These are phyloP conservation scores for Pseudococcus jackbeardsleyi DNA, from an alignment of 2,888 invertebrate genomes.

Conservation along the genomic window DNA sequence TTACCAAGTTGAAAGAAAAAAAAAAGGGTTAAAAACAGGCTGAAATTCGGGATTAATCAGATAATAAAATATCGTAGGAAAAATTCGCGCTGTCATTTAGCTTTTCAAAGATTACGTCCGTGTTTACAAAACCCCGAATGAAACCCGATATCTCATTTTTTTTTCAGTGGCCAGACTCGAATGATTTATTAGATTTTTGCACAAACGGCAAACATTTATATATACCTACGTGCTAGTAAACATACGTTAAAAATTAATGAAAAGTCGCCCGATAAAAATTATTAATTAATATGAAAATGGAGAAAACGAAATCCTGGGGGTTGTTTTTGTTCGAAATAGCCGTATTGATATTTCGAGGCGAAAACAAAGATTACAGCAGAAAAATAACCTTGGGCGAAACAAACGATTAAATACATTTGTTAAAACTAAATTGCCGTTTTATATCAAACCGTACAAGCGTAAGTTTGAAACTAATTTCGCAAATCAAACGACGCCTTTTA, in stretches of 20 bases:
- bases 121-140: background rate
- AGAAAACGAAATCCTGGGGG: background rate
- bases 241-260: background rate
- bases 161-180: background rate
- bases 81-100: background rate
- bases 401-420: slow-evolving; percentile 33
- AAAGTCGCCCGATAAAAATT: background rate
- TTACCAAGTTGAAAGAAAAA: background rate
- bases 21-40: background rate
- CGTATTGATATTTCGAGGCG: background rate
- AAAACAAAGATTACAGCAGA: background rate
- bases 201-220: background rate
- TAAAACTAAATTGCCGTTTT: slow-evolving; percentile 31
- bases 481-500: slow-evolving; percentile 26
- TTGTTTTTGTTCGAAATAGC: background rate
- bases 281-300: background rate
- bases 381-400: background rate
- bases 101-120: background rate
- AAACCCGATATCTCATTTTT: background rate
- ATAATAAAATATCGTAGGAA: background rate
- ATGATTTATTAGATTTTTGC: slow-evolving; percentile 13
- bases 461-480: slow-evolving; percentile 20
- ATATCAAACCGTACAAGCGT: slow-evolving; percentile 31
- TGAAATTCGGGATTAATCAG: background rate
- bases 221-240: background rate